These are phyloP conservation scores for Sesia bembeciformis DNA, from an alignment of 2,888 invertebrate species.

Conservation along the genomic window DNA sequence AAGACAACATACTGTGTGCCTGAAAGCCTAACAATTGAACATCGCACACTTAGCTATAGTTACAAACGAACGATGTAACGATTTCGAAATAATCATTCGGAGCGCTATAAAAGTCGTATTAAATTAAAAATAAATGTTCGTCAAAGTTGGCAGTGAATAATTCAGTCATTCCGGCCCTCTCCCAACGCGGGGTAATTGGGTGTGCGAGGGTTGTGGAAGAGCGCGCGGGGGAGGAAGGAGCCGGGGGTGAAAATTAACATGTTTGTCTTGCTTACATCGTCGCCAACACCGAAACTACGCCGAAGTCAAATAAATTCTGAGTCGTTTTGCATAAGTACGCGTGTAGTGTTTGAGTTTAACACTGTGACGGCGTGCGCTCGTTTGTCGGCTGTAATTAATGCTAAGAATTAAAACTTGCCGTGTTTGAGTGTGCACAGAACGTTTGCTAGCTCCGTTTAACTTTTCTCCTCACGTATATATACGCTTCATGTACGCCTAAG, in stretches of 20 bases:
- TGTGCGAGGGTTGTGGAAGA: slow-evolving; percentile 10
- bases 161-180: slow-evolving; percentile 31
- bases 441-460: background rate
- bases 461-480: background rate
- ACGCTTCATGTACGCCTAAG: background rate
- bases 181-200: slow-evolving; percentile 28
- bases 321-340: slow-evolving; percentile 63
- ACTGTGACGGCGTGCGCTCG: slow-evolving; percentile 13
- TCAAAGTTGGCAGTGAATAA: slow-evolving; percentile 49
- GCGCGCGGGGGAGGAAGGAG: slow-evolving; percentile 11
- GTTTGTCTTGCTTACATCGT: slow-evolving; percentile 72
- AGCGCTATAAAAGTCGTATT: slow-evolving; percentile 27
- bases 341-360: slow-evolving; percentile 4
- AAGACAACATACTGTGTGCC: too few relatives aligned
- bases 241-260: slow-evolving; percentile 62
- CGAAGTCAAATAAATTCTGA: slow-evolving; percentile 70
- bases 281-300: slow-evolving; percentile 62
- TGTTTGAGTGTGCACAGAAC: slow-evolving; percentile 22
- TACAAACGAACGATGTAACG: slow-evolving; percentile 1
- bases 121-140: slow-evolving; percentile 53
- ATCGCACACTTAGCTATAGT: background rate
- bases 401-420: slow-evolving; percentile 54
- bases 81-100: background rate
- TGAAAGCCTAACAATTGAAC: too few relatives aligned
- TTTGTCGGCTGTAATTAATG: slow-evolving; percentile 45